Evolutionary conservation across 1,140 invertebrate genomes (phyloP).

Genomic region (Drosophila arizonae): DNA sequence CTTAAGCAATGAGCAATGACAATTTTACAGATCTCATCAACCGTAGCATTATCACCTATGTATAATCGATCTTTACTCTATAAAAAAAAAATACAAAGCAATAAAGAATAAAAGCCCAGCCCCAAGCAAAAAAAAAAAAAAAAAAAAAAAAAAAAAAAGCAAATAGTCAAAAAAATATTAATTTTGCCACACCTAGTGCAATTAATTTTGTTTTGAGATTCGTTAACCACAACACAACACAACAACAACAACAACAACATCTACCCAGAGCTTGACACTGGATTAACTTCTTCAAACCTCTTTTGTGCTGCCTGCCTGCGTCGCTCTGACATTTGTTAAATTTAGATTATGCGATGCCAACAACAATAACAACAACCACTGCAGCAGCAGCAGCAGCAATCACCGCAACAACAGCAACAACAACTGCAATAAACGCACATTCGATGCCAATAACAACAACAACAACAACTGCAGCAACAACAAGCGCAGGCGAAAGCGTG

Average conservation of each 20-base stretch:
- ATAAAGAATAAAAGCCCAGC: slow-evolving; percentile 71
- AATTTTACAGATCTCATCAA: background rate
- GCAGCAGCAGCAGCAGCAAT: background rate
- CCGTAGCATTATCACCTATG: background rate
- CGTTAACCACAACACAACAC: slow-evolving; percentile 24
- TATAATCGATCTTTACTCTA: background rate
- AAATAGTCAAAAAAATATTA: slow-evolving; percentile 31
- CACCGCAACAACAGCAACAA: slow-evolving; percentile 1
- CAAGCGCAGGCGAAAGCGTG: slow-evolving; percentile 74
- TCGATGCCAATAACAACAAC: slow-evolving; percentile 19
- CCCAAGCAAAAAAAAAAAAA: background rate
- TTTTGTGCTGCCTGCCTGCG: slow-evolving; percentile 70
- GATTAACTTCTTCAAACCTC: slow-evolving; percentile 80
- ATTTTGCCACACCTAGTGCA: slow-evolving; percentile 36
- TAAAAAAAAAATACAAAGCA: slow-evolving; percentile 48
- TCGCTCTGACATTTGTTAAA: slow-evolving; percentile 41
- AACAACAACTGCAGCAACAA: slow-evolving; percentile 38
- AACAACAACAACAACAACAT: slow-evolving; percentile 22
- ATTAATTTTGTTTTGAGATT: slow-evolving; percentile 63
- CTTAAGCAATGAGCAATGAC: too few species aligned
- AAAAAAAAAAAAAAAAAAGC: slow-evolving; percentile 6
- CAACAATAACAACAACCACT: slow-evolving; percentile 36
- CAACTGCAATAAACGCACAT: slow-evolving; percentile 31
- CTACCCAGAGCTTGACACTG: slow-evolving; percentile 55
- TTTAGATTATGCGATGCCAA: slow-evolving; percentile 56